Percentiles rank a stretch among this genome's conserved stretches.
These are phyloP conservation scores for Diadegma fenestrale DNA, from an alignment of 2,888 invertebrate genomes.

Conservation along the genomic window DNA sequence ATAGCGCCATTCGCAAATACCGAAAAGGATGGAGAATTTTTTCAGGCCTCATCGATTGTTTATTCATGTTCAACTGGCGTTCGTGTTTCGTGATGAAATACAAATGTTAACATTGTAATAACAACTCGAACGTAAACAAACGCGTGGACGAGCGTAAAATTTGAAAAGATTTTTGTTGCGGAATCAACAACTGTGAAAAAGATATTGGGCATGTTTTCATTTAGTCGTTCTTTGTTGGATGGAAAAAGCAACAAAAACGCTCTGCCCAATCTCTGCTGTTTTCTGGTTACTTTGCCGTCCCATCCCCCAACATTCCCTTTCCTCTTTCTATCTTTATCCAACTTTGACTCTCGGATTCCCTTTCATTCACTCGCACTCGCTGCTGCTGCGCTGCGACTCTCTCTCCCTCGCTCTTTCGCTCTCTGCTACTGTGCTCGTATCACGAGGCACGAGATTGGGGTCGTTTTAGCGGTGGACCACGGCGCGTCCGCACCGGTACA, in stretches of 20 bases:
- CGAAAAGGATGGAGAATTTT: neutral
- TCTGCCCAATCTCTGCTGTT: conserved; percentile 50
- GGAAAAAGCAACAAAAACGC: conserved; percentile 33
- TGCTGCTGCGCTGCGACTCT: conserved; percentile 32
- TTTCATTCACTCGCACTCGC: conserved; percentile 25
- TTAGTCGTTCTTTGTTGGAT: conserved; percentile 43
- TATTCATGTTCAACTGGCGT: neutral
- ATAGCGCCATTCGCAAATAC: neutral
- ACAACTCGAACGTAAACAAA: neutral
- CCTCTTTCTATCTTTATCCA: conserved; percentile 36
- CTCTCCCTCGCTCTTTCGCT: conserved; percentile 22
- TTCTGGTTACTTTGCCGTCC: conserved; percentile 26
- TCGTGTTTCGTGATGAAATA: neutral
- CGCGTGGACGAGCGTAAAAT: neutral
- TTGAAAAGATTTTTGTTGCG: conserved; percentile 27
- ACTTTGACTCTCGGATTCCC: conserved; percentile 38
- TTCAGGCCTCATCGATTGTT: neutral
- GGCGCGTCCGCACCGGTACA: conserved; percentile 63
- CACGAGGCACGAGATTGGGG: conserved; percentile 71
- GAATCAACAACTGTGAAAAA: conserved; percentile 31
- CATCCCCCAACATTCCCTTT: conserved; percentile 51
- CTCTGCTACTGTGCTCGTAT: conserved; percentile 37
- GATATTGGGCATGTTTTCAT: conserved; percentile 23
- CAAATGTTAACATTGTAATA: neutral
- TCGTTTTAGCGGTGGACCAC: conserved; percentile 77